Base-by-base conservation (phyloP, 1,140 invertebrate genomes). In the Nephila pilipes region DNA sequence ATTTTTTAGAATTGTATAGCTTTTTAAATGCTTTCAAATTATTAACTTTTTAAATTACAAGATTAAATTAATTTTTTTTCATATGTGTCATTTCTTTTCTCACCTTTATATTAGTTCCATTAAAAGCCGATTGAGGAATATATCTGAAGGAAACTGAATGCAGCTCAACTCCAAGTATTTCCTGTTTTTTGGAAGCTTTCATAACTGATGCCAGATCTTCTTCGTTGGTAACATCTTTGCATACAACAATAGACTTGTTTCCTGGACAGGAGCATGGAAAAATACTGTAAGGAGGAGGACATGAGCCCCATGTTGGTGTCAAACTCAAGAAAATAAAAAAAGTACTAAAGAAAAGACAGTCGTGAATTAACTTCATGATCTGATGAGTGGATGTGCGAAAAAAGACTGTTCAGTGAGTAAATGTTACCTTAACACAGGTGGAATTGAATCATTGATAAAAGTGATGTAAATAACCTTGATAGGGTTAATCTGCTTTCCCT, bases 81-180 rank as follows among this genome's bases (percentile, higher is more conserved):
- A 0, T 10, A 46, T 6, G 6, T 46, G 12, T 46, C 46, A 10
- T 46, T 46, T 46, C 0, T 46, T 46, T 22, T 12, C 79, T 58
- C 60, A 85, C 83, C 55, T 85, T 25, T 36, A 85, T 60, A 16
- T 22, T 25, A 36, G 83, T 85, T 18, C 57, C 83, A 29, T 85
- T 29, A 38, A 85, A 85, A 55, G 57, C 54, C 0, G 32, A 25
- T 16, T 85, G 18, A 1, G 55, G 83, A 32, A 85, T 58, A 20
- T 58, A 85, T 29, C 54, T 57, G 29, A 85, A 60, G 1, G 20
- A 20, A 2, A 85, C 57, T 0, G 83, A n/a, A 8, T 60, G 20
- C 29, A 85, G 55, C 57, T 58, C n/a, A 22, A 85, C 83, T 2
- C 54, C 57, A 3, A 60, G n/a, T 20, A 85, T 22, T 12, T n/a